Evolutionary conservation across 2,797 vertebrate species (phyloP).

Genomic region (Pangasius larnaudii): DNA sequence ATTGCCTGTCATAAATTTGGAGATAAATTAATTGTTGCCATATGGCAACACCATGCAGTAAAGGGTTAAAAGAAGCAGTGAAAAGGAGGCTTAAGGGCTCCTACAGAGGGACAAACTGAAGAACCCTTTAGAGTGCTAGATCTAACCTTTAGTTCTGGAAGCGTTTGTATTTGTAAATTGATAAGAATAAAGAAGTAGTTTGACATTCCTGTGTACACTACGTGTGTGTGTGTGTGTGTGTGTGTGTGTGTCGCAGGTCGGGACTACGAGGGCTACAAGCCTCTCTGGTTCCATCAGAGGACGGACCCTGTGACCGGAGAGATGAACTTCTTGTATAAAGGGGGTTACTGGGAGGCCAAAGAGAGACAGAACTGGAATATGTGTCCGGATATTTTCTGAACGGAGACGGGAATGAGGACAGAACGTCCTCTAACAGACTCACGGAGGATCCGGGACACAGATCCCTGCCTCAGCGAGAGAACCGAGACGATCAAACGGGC

Average conservation of each 20-base stretch:
- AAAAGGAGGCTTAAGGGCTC: neutral
- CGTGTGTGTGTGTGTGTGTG: constrained; percentile 11
- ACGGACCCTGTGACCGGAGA: constrained; percentile 87
- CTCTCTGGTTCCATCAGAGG: constrained; percentile 93
- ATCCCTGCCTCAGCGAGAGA: neutral
- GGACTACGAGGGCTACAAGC: constrained; percentile 86
- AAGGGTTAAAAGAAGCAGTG: neutral
- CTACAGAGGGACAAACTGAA: neutral
- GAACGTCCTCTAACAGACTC: constrained; percentile 9
- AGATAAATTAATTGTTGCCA: no score
- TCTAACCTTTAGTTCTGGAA: no score
- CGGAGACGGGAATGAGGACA: neutral
- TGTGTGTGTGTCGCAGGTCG: constrained; percentile 76
- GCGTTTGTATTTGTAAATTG: neutral
- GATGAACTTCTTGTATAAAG: constrained; percentile 89
- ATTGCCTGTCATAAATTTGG: no score
- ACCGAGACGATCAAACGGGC: neutral
- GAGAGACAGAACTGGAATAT: constrained; percentile 89
- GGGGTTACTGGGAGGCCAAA: constrained; percentile 97
- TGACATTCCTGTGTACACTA: neutral
- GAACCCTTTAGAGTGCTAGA: neutral
- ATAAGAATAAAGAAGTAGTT: neutral
- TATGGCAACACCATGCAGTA: no score
- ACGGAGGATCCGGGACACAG: neutral
- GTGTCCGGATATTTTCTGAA: constrained; percentile 93